Conservation (phyloP, 2,797 vertebrate species). For the Odontamblyopus rebecca region DNA sequence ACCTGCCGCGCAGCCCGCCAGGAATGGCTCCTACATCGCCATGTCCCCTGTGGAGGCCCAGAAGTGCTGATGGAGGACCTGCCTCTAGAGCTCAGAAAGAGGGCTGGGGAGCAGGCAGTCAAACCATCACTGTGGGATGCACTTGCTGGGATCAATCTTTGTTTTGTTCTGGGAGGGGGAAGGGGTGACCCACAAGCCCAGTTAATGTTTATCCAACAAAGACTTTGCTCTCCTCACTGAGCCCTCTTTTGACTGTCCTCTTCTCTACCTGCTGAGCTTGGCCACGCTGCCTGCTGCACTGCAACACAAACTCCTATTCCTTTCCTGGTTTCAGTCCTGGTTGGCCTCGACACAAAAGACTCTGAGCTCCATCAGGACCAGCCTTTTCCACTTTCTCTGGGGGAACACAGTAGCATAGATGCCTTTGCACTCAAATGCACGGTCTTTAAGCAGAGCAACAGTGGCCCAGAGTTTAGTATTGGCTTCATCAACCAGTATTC, state of each 20-base stretch:
- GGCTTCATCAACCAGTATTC: constrained; percentile 26
- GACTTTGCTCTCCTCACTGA: constrained; percentile 57
- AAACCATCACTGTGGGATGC: constrained; percentile 40
- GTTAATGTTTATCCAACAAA: constrained; percentile 56
- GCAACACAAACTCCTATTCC: constrained; percentile 46
- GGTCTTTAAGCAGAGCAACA: constrained; percentile 30
- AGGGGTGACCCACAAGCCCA: constrained; percentile 46
- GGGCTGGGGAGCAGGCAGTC: constrained; percentile 54
- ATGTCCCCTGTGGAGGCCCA: constrained; percentile 83
- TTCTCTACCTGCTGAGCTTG: constrained; percentile 68
- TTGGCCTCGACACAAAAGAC: constrained; percentile 40
- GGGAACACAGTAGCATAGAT: constrained; percentile 50
- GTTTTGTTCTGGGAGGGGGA: constrained; percentile 31
- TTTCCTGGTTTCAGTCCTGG: constrained; percentile 44
- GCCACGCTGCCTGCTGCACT: constrained; percentile 60
- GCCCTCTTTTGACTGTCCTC: constrained; percentile 58
- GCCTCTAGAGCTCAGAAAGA: constrained; percentile 54
- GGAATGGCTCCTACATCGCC: constrained; percentile 82
- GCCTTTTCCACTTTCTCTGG: constrained; percentile 44
- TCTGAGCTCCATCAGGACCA: constrained; percentile 39
- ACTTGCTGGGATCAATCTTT: constrained; percentile 34
- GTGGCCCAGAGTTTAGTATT: constrained; percentile 30
- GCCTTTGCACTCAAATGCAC: constrained; percentile 35
- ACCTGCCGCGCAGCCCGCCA: constrained; percentile 66
- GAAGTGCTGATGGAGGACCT: constrained; percentile 77